Evolutionary conservation across 2,113 vertebrate genomes (phyloP).

Genomic region (Melierax canorus): DNA sequence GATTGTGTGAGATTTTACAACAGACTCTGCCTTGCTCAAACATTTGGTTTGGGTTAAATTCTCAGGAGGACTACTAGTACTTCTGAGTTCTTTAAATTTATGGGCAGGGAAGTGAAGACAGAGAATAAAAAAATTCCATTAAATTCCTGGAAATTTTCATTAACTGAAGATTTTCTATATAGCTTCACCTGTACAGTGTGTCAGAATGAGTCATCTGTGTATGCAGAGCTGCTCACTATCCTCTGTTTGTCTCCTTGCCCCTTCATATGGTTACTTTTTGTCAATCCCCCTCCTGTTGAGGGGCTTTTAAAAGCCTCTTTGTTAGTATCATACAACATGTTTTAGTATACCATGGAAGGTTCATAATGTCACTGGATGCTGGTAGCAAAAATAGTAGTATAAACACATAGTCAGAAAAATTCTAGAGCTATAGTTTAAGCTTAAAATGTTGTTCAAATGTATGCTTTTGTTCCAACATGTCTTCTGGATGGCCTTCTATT

Average conservation of each 20-base stretch:
- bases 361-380: not conserved
- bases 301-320: not conserved
- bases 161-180: not conserved
- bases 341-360: not conserved
- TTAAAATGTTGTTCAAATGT: not conserved
- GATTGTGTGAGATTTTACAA: constrained; percentile 1
- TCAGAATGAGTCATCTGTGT: not conserved
- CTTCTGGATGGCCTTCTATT: not conserved
- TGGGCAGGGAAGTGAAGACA: not conserved
- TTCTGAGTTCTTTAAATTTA: constrained; percentile 4
- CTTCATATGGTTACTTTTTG: not conserved
- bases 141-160: constrained; percentile 27
- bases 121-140: not conserved
- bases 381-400: not conserved
- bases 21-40: not conserved
- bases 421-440: not conserved
- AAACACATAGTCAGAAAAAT: not conserved
- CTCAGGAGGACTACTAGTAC: constrained; percentile 10
- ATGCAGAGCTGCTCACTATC: not conserved
- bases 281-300: not conserved
- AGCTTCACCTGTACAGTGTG: not conserved
- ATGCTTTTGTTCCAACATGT: constrained; percentile 21
- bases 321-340: not conserved
- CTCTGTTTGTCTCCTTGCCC: not conserved
- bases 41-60: constrained; percentile 23